phyloP scores from a whole-genome alignment of 2,888 invertebrate species.

The Salpingus planirostris region DNA sequence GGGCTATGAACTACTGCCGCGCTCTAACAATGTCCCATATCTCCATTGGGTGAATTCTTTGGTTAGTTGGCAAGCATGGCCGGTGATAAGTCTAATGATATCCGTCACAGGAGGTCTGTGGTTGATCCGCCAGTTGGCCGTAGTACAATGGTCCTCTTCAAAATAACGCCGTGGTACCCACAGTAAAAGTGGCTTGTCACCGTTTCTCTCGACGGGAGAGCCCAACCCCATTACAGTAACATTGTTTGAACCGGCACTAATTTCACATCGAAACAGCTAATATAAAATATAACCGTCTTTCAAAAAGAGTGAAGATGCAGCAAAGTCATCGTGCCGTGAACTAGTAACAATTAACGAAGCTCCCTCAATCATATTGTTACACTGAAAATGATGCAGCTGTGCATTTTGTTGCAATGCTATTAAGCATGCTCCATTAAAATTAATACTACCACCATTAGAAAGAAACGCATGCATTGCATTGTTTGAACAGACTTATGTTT shows the following conservation, averaged over 20 bases:
- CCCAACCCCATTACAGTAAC: slow-evolving; percentile 21
- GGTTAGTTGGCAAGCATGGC: slow-evolving; percentile 20
- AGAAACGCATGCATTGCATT: too few species aligned
- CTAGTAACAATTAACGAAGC: slow-evolving; percentile 15
- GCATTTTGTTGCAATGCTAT: too few species aligned
- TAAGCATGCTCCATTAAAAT: too few species aligned
- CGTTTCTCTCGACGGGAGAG: slow-evolving; percentile 14
- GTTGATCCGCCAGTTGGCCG: slow-evolving; percentile 19
- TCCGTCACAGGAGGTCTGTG: slow-evolving; percentile 22
- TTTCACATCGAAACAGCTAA: slow-evolving; percentile 25
- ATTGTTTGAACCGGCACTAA: slow-evolving; percentile 23
- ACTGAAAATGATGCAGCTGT: too few species aligned
- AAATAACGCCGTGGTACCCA: slow-evolving; percentile 10
- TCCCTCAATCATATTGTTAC: too few species aligned
- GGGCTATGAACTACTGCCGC: slow-evolving; percentile 11
- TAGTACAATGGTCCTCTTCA: slow-evolving; percentile 14
- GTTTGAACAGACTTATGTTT: too few species aligned
- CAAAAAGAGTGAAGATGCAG: slow-evolving; percentile 7
- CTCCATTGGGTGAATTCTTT: slow-evolving; percentile 19
- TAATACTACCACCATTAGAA: too few species aligned
- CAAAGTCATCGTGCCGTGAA: slow-evolving; percentile 17
- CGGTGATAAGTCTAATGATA: slow-evolving; percentile 24
- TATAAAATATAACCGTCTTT: too few species aligned
- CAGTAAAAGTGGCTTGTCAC: slow-evolving; percentile 17
- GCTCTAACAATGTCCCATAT: slow-evolving; percentile 10